These are phyloP conservation scores for Hypanus sabinus DNA, from an alignment of 2,113 vertebrate genomes.

Conservation along the genomic window DNA sequence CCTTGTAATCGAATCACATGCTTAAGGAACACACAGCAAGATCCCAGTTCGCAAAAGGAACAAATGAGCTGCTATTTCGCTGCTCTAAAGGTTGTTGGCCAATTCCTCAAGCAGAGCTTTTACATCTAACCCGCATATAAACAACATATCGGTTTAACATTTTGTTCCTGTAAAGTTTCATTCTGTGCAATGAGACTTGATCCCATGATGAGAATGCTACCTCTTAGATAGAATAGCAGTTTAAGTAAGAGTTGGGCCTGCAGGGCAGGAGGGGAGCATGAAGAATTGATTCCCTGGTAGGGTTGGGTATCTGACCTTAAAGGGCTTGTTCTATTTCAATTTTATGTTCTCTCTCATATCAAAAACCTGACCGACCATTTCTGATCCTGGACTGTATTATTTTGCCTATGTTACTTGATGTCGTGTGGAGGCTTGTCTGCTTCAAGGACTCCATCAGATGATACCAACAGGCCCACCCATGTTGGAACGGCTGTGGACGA, in stretches of 20 bases:
- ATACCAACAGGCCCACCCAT: no score
- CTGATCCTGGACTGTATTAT: not conserved
- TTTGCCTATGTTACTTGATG: not conserved
- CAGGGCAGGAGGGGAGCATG: not conserved
- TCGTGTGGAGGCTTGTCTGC: no score
- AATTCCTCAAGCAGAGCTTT: not conserved
- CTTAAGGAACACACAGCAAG: not conserved
- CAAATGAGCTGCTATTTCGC: not conserved
- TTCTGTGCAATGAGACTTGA: not conserved
- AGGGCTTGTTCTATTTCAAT: not conserved
- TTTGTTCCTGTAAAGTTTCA: not conserved
- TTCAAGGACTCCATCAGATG: no score
- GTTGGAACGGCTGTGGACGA: no score
- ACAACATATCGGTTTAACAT: not conserved
- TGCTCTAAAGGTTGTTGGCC: not conserved
- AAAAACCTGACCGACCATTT: not conserved
- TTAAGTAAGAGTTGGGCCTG: not conserved
- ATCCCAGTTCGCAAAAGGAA: not conserved
- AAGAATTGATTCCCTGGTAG: not conserved
- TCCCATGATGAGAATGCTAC: not conserved
- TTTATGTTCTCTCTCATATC: not conserved
- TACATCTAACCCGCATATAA: not conserved
- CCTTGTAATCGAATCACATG: no score
- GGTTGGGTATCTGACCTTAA: not conserved
- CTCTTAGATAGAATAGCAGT: not conserved